phyloP scores from a whole-genome alignment of 1,140 invertebrate species.

The Melipona quadrifasciata region DNA sequence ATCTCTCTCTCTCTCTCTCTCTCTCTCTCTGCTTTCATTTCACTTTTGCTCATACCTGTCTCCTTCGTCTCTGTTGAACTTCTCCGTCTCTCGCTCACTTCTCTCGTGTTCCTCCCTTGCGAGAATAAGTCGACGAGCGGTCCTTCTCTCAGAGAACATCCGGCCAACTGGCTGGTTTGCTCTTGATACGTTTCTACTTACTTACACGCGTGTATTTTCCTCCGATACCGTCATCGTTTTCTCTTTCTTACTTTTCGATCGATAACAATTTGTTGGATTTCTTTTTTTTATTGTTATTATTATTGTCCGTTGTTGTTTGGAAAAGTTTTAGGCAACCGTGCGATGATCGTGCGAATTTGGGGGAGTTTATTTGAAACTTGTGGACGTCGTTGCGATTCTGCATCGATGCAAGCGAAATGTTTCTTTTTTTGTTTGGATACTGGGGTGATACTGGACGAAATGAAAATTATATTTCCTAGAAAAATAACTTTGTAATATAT shows the following conservation, averaged over 20 bases:
- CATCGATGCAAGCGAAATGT: no score
- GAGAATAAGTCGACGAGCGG: not conserved
- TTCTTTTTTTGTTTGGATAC: no score
- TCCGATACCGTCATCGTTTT: not conserved
- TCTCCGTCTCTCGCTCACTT: not conserved
- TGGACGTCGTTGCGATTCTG: no score
- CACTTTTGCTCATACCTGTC: not conserved
- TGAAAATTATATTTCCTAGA: no score
- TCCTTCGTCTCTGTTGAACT: not conserved
- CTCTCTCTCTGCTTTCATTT: not conserved
- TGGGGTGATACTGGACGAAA: no score
- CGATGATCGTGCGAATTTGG: not conserved
- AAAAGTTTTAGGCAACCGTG: not conserved
- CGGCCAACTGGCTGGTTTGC: constrained; percentile 11
- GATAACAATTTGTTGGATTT: not conserved
- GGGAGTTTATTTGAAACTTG: no score
- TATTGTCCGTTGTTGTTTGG: not conserved
- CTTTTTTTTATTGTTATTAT: not conserved
- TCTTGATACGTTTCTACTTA: not conserved
- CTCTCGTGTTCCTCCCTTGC: not conserved
- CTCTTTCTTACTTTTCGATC: not conserved
- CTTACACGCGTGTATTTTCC: not conserved
- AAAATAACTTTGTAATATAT: no score
- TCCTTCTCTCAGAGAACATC: constrained; percentile 12
- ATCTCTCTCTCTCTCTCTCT: not conserved